phyloP scores from a whole-genome alignment of 2,113 vertebrate species.

The Physeter macrocephalus region DNA sequence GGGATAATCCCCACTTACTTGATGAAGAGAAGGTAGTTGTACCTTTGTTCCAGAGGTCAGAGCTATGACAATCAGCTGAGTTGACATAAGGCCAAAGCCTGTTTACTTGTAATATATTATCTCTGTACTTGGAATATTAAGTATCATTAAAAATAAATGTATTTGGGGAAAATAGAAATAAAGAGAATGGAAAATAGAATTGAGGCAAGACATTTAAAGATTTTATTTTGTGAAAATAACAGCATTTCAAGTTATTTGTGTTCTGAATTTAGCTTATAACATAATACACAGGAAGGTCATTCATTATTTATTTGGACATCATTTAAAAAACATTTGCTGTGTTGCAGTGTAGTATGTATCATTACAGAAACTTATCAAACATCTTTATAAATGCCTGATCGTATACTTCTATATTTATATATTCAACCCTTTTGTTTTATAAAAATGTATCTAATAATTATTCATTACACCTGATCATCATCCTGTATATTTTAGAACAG shows the following conservation, averaged over 20 bases:
- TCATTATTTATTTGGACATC: conserved; percentile 9
- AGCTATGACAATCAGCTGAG: not conserved
- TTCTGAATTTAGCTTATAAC: conserved; percentile 3
- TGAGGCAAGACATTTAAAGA: not conserved
- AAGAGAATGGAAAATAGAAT: not conserved
- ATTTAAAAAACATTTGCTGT: conserved; percentile 24
- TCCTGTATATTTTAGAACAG: conserved; percentile 31
- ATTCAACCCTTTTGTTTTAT: not conserved
- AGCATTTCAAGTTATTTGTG: not conserved
- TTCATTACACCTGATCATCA: not conserved
- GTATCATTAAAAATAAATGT: not conserved
- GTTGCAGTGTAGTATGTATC: not conserved
- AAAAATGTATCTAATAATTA: not conserved
- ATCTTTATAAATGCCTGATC: not conserved
- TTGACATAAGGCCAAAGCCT: not conserved
- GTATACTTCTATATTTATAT: not conserved
- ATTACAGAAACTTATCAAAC: not conserved
- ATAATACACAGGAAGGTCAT: not conserved
- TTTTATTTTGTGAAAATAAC: conserved; percentile 25
- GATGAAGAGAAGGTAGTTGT: not conserved
- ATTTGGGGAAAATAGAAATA: not conserved
- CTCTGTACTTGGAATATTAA: not conserved
- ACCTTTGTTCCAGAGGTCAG: conserved; percentile 34
- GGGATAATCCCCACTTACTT: not conserved
- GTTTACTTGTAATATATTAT: not conserved